Evolutionary conservation across 1,140 invertebrate genomes (phyloP).

Genomic region (Lithobius niger): DNA sequence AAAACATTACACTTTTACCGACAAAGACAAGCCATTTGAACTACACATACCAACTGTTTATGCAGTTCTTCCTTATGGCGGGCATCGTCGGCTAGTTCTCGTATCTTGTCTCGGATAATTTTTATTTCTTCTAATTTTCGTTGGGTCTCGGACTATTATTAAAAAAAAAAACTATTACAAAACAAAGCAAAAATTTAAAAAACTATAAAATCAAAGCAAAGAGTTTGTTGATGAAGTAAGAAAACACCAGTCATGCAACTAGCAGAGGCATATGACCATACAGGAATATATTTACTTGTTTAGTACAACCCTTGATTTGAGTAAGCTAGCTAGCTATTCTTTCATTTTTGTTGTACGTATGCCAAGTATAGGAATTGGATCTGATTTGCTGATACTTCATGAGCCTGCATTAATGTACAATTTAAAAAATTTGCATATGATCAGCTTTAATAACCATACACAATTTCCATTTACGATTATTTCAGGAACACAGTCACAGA

Average conservation of each 20-base stretch:
- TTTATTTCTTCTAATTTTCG: constrained; percentile 36
- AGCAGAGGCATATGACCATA: not conserved
- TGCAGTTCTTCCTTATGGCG: constrained; percentile 36
- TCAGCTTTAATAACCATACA: too few relatives aligned
- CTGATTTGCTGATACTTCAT: too few relatives aligned
- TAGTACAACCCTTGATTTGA: too few relatives aligned
- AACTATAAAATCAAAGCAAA: not conserved
- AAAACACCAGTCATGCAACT: not conserved
- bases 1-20: too few relatives aligned
- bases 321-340: too few relatives aligned
- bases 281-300: not conserved
- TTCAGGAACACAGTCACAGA: too few relatives aligned
- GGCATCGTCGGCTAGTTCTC: constrained; percentile 37
- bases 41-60: constrained; percentile 35
- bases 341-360: too few relatives aligned
- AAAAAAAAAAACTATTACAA: constrained; percentile 13
- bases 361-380: too few relatives aligned
- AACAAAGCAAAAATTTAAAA: constrained; percentile 12
- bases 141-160: constrained; percentile 37
- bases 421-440: too few relatives aligned
- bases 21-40: too few relatives aligned
- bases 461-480: too few relatives aligned
- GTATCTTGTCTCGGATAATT: constrained; percentile 33
- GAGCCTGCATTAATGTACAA: too few relatives aligned
- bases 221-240: constrained; percentile 6